These are phyloP conservation scores for Cheiracanthium punctorium DNA, from an alignment of 2,888 invertebrate genomes.

Conservation along the genomic window DNA sequence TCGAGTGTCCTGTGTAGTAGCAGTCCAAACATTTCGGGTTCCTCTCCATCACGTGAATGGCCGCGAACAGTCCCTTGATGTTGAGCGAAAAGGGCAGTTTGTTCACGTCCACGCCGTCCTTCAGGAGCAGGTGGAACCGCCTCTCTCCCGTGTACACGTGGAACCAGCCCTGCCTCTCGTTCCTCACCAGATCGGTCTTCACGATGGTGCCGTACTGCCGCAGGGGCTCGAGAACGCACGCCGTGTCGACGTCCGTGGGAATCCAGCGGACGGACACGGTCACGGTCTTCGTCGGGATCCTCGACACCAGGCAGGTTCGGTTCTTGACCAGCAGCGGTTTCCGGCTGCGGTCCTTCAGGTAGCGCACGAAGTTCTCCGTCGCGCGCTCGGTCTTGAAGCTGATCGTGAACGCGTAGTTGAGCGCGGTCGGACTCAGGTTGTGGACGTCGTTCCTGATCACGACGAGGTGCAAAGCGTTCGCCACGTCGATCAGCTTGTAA, in stretches of 20 bases:
- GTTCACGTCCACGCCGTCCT: slow-evolving; percentile 8
- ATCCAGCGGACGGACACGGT: slow-evolving; percentile 30
- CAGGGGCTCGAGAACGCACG: neutral
- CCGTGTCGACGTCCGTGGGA: slow-evolving; percentile 39
- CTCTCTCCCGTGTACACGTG: slow-evolving; percentile 57
- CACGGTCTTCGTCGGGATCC: slow-evolving; percentile 41
- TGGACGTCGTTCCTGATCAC: slow-evolving; percentile 36
- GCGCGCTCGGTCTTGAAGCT: slow-evolving; percentile 35
- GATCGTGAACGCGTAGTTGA: slow-evolving; percentile 45
- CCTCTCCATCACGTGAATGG: slow-evolving; percentile 33
- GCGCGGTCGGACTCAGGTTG: slow-evolving; percentile 43
- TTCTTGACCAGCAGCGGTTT: slow-evolving; percentile 29
- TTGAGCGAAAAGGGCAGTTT: slow-evolving; percentile 36
- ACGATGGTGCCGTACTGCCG: slow-evolving; percentile 36
- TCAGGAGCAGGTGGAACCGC: slow-evolving; percentile 19
- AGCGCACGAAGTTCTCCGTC: slow-evolving; percentile 26
- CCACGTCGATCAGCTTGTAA: slow-evolving; percentile 42
- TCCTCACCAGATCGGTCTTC: slow-evolving; percentile 41
- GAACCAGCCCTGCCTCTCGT: slow-evolving; percentile 40
- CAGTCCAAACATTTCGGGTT: slow-evolving; percentile 57
- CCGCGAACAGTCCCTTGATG: slow-evolving; percentile 34
- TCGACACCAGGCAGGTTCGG: neutral
- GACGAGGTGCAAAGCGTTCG: slow-evolving; percentile 17
- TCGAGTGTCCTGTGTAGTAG: slow-evolving; percentile 40
- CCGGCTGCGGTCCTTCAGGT: neutral